A percentile compares a stretch with the other conserved stretches of the same genome.
Conservation (phyloP, 2,797 vertebrate genomes). For the Sebastes cheni region DNA sequence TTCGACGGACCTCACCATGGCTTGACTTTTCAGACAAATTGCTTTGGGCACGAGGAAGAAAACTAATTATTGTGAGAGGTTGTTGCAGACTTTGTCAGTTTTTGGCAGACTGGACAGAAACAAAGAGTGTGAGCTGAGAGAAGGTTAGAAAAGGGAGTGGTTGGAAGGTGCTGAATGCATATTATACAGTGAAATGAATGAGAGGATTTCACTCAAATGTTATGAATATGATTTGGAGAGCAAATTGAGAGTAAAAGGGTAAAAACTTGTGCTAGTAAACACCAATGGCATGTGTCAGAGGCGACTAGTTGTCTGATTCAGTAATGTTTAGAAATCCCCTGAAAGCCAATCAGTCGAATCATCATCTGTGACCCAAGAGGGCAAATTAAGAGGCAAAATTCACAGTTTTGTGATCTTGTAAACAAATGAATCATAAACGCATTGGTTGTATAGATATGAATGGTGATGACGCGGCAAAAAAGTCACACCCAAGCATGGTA, state of each 20-base stretch:
- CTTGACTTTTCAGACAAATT: background rate
- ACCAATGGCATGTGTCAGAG: background rate
- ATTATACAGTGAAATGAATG: background rate
- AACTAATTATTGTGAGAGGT: slow-evolving; percentile 8
- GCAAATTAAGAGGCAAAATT: too few relatives aligned
- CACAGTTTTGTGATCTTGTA: too few relatives aligned
- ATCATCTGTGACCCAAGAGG: too few relatives aligned
- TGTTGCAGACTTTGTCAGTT: slow-evolving; percentile 16
- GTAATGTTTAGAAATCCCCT: background rate
- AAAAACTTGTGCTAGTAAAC: background rate
- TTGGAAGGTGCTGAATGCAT: background rate
- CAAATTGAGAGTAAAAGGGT: background rate
- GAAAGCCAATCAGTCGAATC: too few relatives aligned
- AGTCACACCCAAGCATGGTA: too few relatives aligned
- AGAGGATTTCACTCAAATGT: background rate
- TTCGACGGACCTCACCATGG: background rate
- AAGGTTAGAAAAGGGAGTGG: background rate
- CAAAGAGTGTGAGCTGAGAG: background rate
- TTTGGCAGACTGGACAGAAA: slow-evolving; percentile 19
- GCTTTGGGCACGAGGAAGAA: slow-evolving; percentile 1
- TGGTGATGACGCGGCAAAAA: too few relatives aligned
- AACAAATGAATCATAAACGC: too few relatives aligned
- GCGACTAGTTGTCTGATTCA: background rate
- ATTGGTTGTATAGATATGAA: too few relatives aligned
- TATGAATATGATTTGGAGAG: background rate